Conservation (phyloP, 2,113 vertebrate species). For the Zootoca vivipara region DNA sequence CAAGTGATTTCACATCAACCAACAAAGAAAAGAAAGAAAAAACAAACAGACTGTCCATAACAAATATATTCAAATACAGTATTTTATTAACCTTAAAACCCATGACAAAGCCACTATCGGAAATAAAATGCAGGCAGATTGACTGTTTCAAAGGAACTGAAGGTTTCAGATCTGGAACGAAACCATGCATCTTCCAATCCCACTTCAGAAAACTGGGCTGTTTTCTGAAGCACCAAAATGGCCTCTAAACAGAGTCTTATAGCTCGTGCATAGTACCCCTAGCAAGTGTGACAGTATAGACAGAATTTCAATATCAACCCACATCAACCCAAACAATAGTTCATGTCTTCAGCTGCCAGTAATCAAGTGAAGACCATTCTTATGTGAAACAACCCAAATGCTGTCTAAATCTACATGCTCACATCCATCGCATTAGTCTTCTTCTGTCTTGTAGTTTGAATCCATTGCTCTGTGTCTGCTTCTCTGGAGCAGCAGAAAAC, state of each 20-base stretch:
- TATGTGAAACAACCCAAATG: no score
- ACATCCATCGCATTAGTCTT: not conserved
- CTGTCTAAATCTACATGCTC: not conserved
- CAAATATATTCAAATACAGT: slow-evolving; percentile 26
- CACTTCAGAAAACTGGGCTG: no score
- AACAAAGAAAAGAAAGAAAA: slow-evolving; percentile 15
- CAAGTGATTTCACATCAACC: slow-evolving; percentile 32
- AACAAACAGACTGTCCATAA: slow-evolving; percentile 9
- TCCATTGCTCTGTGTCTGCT: no score
- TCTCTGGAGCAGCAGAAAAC: no score
- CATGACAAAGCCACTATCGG: slow-evolving; percentile 6
- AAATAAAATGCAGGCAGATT: slow-evolving; percentile 22
- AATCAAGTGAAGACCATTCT: not conserved
- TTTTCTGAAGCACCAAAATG: no score
- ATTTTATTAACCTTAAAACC: slow-evolving; percentile 30
- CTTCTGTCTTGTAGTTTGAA: no score
- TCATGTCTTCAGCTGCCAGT: not conserved
- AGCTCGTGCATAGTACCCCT: not conserved
- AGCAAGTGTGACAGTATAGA: not conserved
- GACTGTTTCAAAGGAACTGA: not conserved
- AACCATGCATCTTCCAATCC: no score
- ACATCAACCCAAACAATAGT: not conserved
- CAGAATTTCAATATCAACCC: not conserved
- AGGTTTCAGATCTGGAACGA: not conserved
- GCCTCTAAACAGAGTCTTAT: no score